Evolutionary conservation across 2,797 vertebrate species (phyloP).

Genomic region (Pteropus rufus): DNA sequence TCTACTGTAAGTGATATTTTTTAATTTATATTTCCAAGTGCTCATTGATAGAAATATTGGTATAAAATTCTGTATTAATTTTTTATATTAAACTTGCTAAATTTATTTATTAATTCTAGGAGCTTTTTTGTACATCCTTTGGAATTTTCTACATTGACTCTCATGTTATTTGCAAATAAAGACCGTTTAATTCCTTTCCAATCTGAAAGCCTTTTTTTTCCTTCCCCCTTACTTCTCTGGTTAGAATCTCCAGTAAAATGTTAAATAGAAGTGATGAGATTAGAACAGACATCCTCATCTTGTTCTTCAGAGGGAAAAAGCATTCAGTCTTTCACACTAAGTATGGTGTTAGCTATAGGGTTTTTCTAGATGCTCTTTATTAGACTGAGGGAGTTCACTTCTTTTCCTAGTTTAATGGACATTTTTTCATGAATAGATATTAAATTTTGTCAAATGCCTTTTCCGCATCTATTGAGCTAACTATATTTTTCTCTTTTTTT

Average conservation of each 20-base stretch:
- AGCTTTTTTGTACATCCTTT: neutral
- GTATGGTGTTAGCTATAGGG: neutral
- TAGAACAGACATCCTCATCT: neutral
- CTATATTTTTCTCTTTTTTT: neutral
- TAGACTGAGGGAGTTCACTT: neutral
- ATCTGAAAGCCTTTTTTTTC: neutral
- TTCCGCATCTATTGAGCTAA: neutral
- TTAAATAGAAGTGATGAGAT: neutral
- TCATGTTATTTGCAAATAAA: conserved; percentile 4
- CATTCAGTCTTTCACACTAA: neutral
- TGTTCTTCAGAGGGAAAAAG: neutral
- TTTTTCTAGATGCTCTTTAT: neutral
- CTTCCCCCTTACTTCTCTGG: neutral
- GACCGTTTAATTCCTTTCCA: neutral
- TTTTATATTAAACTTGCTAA: neutral
- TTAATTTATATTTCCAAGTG: neutral
- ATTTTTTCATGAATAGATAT: neutral
- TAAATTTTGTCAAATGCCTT: neutral
- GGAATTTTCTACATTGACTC: neutral
- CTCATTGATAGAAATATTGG: neutral
- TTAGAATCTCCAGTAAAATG: neutral
- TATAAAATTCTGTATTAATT: neutral
- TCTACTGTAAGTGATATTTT: neutral
- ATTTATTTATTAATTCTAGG: conserved; percentile 17
- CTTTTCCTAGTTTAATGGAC: neutral